These are phyloP conservation scores for Melanostoma mellinum DNA, from an alignment of 2,888 invertebrate species.

Conservation along the genomic window DNA sequence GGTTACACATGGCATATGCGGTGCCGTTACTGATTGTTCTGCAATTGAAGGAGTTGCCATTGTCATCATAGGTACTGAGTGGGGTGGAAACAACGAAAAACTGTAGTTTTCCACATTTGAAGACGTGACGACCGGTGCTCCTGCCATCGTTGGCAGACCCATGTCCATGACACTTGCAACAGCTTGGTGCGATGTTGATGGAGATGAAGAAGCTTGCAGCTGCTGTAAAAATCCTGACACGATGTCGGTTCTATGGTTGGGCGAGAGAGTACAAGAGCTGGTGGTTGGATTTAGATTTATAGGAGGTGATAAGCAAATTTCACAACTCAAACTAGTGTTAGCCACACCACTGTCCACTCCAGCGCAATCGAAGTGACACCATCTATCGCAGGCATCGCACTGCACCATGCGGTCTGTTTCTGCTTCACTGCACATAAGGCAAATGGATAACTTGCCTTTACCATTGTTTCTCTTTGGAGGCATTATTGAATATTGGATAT, in stretches of 20 bases:
- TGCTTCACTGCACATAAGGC: slow-evolving; percentile 7
- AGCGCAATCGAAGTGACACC: slow-evolving; percentile 16
- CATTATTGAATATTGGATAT: background rate
- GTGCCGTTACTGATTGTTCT: background rate
- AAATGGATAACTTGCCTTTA: background rate
- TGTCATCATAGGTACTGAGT: background rate
- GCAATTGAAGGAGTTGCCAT: background rate
- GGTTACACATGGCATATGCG: background rate
- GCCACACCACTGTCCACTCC: background rate
- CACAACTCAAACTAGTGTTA: background rate
- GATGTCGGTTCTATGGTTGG: background rate
- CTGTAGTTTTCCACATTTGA: background rate
- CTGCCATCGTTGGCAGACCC: background rate
- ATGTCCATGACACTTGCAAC: background rate
- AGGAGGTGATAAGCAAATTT: background rate
- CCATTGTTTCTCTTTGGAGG: background rate
- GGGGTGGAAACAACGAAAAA: background rate
- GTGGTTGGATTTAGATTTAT: background rate
- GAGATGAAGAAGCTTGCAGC: slow-evolving; percentile 14
- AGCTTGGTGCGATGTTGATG: slow-evolving; percentile 6
- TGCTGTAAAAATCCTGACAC: slow-evolving; percentile 2
- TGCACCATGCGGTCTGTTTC: slow-evolving; percentile 28
- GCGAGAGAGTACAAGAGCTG: background rate
- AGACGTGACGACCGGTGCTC: background rate
- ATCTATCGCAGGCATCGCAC: slow-evolving; percentile 9